phyloP scores from a whole-genome alignment of 2,113 vertebrate genomes.

The Pachycephala philippinensis region DNA sequence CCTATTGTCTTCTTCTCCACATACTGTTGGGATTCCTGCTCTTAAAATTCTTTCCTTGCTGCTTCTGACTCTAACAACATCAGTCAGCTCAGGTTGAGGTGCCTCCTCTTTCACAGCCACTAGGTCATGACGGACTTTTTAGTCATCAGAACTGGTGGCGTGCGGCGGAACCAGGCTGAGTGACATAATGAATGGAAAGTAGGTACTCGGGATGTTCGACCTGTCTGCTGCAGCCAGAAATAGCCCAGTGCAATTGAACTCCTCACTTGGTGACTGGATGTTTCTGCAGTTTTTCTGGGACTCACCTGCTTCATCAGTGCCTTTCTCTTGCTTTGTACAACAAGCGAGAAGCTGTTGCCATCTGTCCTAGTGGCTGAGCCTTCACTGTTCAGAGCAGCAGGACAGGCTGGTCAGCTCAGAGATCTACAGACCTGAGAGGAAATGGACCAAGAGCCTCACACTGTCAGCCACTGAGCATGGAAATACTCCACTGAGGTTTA shows the following conservation, averaged over 20 bases:
- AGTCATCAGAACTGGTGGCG: not conserved
- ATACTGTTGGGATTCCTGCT: not conserved
- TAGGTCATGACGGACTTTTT: not conserved
- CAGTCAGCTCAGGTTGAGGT: not conserved
- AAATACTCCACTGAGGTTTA: not conserved
- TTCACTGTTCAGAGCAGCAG: not conserved
- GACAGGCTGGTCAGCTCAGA: not conserved
- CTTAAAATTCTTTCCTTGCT: not conserved
- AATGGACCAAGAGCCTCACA: not conserved
- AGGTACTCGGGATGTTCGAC: not conserved
- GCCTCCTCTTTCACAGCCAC: not conserved
- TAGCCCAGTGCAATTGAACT: not conserved
- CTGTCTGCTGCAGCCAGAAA: not conserved
- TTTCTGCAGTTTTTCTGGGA: not conserved
- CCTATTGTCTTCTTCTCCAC: not conserved
- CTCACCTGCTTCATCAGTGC: not conserved
- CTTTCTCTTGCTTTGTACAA: not conserved
- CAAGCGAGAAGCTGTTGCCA: rapidly evolving
- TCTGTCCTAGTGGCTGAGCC: not conserved
- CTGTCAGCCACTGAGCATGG: not conserved
- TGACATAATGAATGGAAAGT: not conserved
- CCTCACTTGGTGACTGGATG: not conserved
- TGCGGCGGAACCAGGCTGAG: rapidly evolving
- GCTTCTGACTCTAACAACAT: not conserved
- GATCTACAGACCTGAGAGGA: not conserved